Evolutionary conservation across 2,797 vertebrate genomes (phyloP), one percentile per base, ranked within the genome.

Genomic region (Sebastes vulpes): DNA sequence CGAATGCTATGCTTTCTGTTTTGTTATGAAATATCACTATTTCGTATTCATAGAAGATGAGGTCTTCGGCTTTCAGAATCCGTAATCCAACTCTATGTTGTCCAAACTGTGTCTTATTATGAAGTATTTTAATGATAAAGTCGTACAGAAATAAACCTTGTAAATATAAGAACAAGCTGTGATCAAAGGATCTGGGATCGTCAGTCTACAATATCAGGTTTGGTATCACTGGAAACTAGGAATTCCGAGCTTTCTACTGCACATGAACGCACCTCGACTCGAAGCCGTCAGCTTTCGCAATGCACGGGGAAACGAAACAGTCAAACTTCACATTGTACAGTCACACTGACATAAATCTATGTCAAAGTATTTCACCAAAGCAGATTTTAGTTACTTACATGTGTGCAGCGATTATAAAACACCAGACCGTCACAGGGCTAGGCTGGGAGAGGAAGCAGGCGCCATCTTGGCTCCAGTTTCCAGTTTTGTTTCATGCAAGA

Each of bases 221-320:
- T 46, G 16, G 0, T 46, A 0, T 46, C 42, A 16, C 3, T 48
- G 46, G 0, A 48, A n/a, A 48, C 18, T n/a, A 9, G 7, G 18
- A 48, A 48, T 48, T 48, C 46, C 46, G 1, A 20, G 46, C 46
- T 48, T 48, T 48, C 18, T 0, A 0, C 0, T 0, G 18, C 46
- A 48, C 46, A 8, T n/a, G 46, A 48, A 48, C 46, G 18, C 46
- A 48, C 46, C 46, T 4, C 18, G 4, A 48, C 46, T n/a, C 7
- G 4, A 48, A 48, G 18, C 7, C 0, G 0, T 48, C 46, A 48
- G 46, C 2, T n/a, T 9, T 0, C 16, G 16, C 18, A 46, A 48
- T 48, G 42, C 42, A 48, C 42, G 7, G 6, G 0, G 0, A 46
- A 48, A 48, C 6, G 1, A 48, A 48, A 46, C 1, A 3, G 5